Evolutionary conservation across 2,113 vertebrate genomes (phyloP), one percentile per base, ranked within the genome.

Genomic region (Lutjanus erythropterus): DNA sequence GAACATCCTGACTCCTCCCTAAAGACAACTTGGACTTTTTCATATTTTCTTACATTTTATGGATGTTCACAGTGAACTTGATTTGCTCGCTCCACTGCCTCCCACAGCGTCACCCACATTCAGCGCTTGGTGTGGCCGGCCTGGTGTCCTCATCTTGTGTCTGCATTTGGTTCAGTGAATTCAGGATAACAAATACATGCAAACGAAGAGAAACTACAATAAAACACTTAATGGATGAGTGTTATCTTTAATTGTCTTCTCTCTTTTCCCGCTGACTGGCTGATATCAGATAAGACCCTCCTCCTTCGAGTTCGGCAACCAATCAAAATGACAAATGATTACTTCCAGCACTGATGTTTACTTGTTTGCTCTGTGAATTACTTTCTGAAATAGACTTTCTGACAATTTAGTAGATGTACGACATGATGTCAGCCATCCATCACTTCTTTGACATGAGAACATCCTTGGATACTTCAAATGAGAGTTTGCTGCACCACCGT

Each of bases 301-400:
- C 10, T 44, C 15, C 14, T n/a, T 47, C 8, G 9, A 60, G n/a
- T 35, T n/a, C 37, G 41, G 7, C 25, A 33, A 35, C 4, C 39
- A 58, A 46, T 56, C 39, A 59, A 44, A 35, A 25, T 60, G 27
- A 71, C 7, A 59, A 62, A 52, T 73, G n/a, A 44, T 3, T 14
- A 1, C 16, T 23, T 33, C 11, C 7, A 10, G 27, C 6, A n/a
- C 16, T 27, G 10, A 29, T 58, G 18, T 56, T 29, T 31, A 12
- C 10, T 42, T 58, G 11, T 68, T 27, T 11, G 14, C 33, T 15
- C 33, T 25, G 47, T 35, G 25, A 42, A 31, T 31, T 31, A n/a
- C 33, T 15, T n/a, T 25, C 66, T 35, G 25, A 42, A 31, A n/a
- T 31, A n/a, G 37, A 31, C 16, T n/a, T 44, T 58, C 12, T 46